phyloP scores from a whole-genome alignment of 2,113 vertebrate species.

The Empidonax alnorum region DNA sequence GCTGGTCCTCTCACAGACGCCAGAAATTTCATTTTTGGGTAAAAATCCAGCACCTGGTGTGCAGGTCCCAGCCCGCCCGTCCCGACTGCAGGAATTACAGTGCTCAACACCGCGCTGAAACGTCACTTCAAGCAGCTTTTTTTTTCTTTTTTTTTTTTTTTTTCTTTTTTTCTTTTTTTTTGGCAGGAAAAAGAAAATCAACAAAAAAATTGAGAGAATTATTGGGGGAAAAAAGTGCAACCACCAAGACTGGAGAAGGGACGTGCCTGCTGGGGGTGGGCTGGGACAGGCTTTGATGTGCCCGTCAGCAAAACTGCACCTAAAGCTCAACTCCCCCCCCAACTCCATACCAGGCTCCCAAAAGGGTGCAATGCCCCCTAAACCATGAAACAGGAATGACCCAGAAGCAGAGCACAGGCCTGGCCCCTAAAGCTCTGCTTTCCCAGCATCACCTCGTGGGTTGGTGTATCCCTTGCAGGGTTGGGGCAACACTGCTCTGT shows the following conservation, averaged over 20 bases:
- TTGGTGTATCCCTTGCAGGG: background rate
- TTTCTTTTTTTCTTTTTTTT: background rate
- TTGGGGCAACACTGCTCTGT: background rate
- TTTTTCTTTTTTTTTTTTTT: background rate
- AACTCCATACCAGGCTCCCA: accelerated
- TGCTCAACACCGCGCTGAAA: constrained; percentile 44
- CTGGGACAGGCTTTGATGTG: background rate
- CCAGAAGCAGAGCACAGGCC: background rate
- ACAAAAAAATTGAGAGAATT: background rate
- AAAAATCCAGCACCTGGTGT: constrained; percentile 35
- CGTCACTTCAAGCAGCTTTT: constrained; percentile 56
- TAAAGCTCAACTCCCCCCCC: background rate
- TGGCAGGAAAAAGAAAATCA: background rate
- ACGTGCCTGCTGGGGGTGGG: background rate
- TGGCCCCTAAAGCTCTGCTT: background rate
- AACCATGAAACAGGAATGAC: background rate
- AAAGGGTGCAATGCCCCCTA: background rate
- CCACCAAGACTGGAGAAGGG: background rate
- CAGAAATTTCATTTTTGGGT: background rate
- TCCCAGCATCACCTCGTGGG: background rate
- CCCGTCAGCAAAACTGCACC: background rate
- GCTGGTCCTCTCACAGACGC: background rate
- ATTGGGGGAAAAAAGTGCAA: background rate
- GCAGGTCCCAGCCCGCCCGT: background rate
- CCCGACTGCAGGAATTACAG: background rate